A percentile compares a stretch with the other conserved stretches of the same genome.
Conservation (phyloP, 1,140 invertebrate genomes). For the Leptopilina boulardi region DNA sequence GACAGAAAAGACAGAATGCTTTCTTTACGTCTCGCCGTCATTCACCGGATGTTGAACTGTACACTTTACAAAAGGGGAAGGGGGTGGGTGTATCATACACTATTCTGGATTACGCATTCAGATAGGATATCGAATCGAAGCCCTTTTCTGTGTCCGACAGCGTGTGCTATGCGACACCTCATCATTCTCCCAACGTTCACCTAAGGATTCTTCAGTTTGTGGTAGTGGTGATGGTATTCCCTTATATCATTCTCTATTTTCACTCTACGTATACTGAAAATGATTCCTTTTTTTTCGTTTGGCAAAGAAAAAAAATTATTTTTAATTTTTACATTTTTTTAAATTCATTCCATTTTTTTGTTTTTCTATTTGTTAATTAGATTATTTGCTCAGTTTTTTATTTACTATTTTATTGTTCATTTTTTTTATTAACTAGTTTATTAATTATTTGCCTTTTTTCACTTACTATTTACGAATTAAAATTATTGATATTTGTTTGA, state of each 20-base stretch:
- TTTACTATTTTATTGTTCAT: no score
- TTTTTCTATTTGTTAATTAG: no score
- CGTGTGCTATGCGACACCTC: constrained; percentile 57
- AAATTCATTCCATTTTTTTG: no score
- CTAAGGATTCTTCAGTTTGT: constrained; percentile 52
- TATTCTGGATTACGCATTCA: constrained; percentile 69
- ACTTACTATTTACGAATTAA: no score
- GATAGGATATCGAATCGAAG: constrained; percentile 61
- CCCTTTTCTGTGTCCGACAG: constrained; percentile 36
- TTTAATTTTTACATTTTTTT: no score
- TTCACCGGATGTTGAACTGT: constrained; percentile 36
- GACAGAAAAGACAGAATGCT: constrained; percentile 54
- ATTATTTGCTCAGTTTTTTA: no score
- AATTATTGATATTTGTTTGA: no score
- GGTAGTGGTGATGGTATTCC: constrained; percentile 13
- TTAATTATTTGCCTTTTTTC: no score
- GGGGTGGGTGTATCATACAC: neutral
- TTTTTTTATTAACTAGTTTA: no score
- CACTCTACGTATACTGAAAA: neutral
- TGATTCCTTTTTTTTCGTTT: neutral
- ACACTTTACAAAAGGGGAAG: constrained; percentile 13
- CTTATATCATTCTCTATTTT: neutral
- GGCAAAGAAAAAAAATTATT: neutral
- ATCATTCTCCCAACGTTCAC: constrained; percentile 64
- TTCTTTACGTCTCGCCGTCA: constrained; percentile 40